phyloP scores from a whole-genome alignment of 2,797 vertebrate genomes.

The Neoniphon sammara region DNA sequence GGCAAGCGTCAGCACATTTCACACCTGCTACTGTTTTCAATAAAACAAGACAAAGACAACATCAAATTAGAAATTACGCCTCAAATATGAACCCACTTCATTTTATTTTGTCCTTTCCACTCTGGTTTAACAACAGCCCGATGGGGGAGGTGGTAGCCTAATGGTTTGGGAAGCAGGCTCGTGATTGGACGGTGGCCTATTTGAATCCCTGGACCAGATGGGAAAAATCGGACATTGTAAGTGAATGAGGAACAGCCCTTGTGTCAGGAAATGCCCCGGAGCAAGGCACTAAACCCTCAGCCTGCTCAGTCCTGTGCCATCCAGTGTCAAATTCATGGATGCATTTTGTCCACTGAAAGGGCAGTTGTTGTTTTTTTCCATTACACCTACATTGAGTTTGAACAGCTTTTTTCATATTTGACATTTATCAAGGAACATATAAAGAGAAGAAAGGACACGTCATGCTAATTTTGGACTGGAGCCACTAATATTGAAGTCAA shows the following conservation, averaged over 20 bases:
- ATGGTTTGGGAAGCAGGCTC: constrained; percentile 18
- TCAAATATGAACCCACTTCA: background rate
- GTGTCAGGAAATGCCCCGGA: background rate
- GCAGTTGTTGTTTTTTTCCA: background rate
- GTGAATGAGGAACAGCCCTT: constrained; percentile 7
- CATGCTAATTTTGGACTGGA: no score
- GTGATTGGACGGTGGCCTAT: constrained; percentile 40
- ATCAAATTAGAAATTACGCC: constrained; percentile 26
- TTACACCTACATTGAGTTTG: background rate
- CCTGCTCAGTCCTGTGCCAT: no score
- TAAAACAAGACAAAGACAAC: constrained; percentile 62
- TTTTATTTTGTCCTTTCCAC: background rate
- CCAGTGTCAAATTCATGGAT: background rate
- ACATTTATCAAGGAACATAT: no score
- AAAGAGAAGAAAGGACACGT: no score
- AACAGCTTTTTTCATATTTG: background rate
- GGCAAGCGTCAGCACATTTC: constrained; percentile 58
- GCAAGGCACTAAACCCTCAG: no score
- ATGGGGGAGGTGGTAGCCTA: constrained; percentile 15
- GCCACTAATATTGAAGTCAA: no score
- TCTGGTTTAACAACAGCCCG: constrained; percentile 41
- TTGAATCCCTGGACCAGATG: constrained; percentile 25
- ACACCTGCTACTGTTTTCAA: constrained; percentile 75
- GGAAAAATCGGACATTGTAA: constrained; percentile 18
- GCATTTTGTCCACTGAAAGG: background rate